These are phyloP conservation scores for Formicarius rufipectus DNA, from an alignment of 2,113 vertebrate genomes.

Conservation along the genomic window DNA sequence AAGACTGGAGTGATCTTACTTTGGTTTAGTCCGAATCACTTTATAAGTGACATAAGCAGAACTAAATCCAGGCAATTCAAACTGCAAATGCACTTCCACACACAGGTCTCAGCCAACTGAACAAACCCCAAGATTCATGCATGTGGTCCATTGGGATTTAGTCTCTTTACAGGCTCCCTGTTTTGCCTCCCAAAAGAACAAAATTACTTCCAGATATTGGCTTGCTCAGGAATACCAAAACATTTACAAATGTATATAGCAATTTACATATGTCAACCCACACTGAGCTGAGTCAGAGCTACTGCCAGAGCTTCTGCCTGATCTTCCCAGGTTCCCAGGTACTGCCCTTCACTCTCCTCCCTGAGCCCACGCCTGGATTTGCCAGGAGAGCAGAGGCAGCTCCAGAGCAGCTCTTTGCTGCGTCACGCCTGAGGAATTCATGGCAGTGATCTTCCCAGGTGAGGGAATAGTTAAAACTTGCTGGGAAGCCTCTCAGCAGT, in stretches of 20 bases:
- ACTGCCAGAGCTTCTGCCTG: background rate
- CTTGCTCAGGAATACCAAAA: slow-evolving; percentile 50
- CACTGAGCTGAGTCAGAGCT: slow-evolving; percentile 17
- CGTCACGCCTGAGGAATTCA: background rate
- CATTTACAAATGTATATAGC: slow-evolving; percentile 57
- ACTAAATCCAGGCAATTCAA: background rate
- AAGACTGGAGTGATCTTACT: background rate
- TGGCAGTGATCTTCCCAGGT: background rate
- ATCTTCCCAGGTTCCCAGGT: background rate
- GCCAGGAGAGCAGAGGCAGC: background rate
- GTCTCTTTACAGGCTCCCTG: background rate
- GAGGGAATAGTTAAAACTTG: slow-evolving; percentile 20
- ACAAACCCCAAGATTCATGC: background rate
- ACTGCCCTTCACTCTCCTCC: background rate
- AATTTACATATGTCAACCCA: slow-evolving; percentile 47
- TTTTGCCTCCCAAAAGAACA: slow-evolving; percentile 44
- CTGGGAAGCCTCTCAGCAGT: slow-evolving; percentile 47
- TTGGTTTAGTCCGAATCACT: background rate
- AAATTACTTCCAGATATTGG: slow-evolving; percentile 42
- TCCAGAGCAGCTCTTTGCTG: slow-evolving; percentile 7
- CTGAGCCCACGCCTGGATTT: background rate
- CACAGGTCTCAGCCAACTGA: background rate
- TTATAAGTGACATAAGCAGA: background rate
- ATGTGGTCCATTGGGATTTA: background rate
- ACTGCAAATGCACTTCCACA: background rate